Conservation (phyloP, 2,888 invertebrate species). For the Alsophila aescularia region DNA sequence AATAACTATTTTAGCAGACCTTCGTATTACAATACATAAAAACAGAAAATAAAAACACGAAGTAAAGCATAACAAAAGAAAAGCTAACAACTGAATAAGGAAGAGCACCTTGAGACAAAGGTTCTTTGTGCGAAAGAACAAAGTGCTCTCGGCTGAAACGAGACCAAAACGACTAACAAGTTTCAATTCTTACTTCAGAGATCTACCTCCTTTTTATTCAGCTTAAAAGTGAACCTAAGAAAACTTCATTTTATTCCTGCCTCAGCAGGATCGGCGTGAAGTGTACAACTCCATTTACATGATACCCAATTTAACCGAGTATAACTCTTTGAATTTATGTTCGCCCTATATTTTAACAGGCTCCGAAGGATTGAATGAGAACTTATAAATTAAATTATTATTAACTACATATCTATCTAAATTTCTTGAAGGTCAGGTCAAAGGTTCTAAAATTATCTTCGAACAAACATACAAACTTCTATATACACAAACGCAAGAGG, state of each 20-base stretch:
- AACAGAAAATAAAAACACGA: slow-evolving; percentile 18
- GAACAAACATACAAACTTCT: too few relatives aligned
- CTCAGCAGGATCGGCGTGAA: background rate
- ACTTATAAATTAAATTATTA: too few relatives aligned
- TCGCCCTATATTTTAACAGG: too few relatives aligned
- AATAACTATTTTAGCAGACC: background rate
- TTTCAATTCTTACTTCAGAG: slow-evolving; percentile 18
- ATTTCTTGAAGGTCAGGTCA: too few relatives aligned
- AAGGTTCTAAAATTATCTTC: too few relatives aligned
- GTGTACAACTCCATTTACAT: slow-evolving; percentile 11
- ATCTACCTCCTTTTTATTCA: slow-evolving; percentile 21
- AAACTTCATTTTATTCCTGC: slow-evolving; percentile 13
- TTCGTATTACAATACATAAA: slow-evolving; percentile 6
- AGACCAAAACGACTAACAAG: slow-evolving; percentile 30
- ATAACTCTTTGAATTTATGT: too few relatives aligned
- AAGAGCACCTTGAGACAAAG: slow-evolving; percentile 50
- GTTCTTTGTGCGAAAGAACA: slow-evolving; percentile 45
- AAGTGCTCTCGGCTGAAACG: slow-evolving; percentile 30
- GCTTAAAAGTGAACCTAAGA: slow-evolving; percentile 24
- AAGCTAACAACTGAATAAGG: slow-evolving; percentile 40
- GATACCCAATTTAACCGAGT: too few relatives aligned
- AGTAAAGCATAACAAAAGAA: slow-evolving; percentile 41
- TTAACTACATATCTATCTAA: too few relatives aligned
- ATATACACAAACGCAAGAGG: too few relatives aligned
- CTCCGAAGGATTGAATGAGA: too few relatives aligned